Conservation (phyloP, 1,140 invertebrate species). For the Aphelenchoides fujianensis region DNA sequence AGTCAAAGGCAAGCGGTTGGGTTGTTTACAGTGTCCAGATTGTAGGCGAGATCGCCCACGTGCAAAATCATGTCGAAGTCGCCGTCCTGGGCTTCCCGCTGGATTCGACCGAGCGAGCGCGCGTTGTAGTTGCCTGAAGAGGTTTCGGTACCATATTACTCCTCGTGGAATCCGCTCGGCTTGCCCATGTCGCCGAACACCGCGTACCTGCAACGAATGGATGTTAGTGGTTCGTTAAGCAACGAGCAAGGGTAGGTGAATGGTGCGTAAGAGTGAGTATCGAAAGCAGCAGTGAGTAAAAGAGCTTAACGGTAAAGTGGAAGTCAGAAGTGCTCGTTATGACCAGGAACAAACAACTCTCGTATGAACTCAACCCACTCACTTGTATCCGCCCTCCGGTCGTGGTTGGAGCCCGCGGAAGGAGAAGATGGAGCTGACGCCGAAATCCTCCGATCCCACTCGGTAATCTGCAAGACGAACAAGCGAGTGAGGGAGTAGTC, state of each 20-base stretch:
- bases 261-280: no score
- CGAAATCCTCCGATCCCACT: constrained; percentile 48
- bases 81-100: constrained; percentile 63
- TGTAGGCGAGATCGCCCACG: constrained; percentile 62
- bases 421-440: constrained; percentile 64
- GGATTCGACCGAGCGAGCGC: constrained; percentile 64
- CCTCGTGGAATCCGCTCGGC: no score
- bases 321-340: no score
- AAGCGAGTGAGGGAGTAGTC: no score
- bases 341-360: no score
- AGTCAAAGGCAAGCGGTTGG: no score
- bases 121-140: constrained; percentile 67
- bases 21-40: constrained; percentile 67
- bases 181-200: constrained; percentile 68
- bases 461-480: constrained; percentile 49
- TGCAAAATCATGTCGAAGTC: constrained; percentile 67
- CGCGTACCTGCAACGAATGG: no score
- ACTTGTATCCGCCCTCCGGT: constrained; percentile 63
- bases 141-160: constrained; percentile 68
- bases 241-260: no score
- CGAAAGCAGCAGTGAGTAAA: no score
- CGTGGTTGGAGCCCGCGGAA: constrained; percentile 62
- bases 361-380: no score
- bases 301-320: no score
- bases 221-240: no score